A percentile compares a stretch with the other conserved stretches of the same genome.
These are phyloP conservation scores for Parnassius mnemosyne DNA, from an alignment of 2,888 invertebrate genomes.

Conservation along the genomic window DNA sequence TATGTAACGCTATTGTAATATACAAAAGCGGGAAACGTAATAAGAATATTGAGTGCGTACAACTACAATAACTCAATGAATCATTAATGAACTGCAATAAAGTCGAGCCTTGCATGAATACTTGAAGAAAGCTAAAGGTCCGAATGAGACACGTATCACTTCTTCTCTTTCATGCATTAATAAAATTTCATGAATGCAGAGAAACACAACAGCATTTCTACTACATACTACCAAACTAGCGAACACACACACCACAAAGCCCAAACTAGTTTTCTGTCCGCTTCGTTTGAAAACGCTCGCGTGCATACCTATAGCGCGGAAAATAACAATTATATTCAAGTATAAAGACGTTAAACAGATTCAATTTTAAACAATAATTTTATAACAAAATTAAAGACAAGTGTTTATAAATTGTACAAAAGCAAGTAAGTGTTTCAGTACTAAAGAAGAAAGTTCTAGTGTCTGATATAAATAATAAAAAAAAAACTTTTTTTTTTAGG, in stretches of 20 bases:
- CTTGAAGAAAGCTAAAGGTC: slow-evolving; percentile 20
- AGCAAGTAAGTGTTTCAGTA: background rate
- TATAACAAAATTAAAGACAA: background rate
- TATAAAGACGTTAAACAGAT: slow-evolving; percentile 14
- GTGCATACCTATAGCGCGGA: background rate
- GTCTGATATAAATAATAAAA: background rate
- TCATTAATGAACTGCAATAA: slow-evolving; percentile 11
- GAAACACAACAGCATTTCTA: slow-evolving; percentile 14
- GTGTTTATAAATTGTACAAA: background rate
- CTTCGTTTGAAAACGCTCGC: slow-evolving; percentile 7
- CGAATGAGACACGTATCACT: slow-evolving; percentile 1
- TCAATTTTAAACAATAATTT: background rate
- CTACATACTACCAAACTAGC: slow-evolving; percentile 11
- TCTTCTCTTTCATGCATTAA: slow-evolving; percentile 19
- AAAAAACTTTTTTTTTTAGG: slow-evolving; percentile 3
- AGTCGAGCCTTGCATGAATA: slow-evolving; percentile 11
- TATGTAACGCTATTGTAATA: slow-evolving; percentile 10
- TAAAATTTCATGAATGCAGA: slow-evolving; percentile 26
- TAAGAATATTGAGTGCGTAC: slow-evolving; percentile 23
- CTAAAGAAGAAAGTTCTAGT: background rate
- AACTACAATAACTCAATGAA: slow-evolving; percentile 15
- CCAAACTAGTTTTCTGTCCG: slow-evolving; percentile 24
- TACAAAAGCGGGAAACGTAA: slow-evolving; percentile 20
- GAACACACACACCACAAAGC: background rate
- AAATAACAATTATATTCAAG: slow-evolving; percentile 9